These are phyloP conservation scores for Notiomystis cincta DNA, from an alignment of 2,113 vertebrate genomes.

Conservation along the genomic window DNA sequence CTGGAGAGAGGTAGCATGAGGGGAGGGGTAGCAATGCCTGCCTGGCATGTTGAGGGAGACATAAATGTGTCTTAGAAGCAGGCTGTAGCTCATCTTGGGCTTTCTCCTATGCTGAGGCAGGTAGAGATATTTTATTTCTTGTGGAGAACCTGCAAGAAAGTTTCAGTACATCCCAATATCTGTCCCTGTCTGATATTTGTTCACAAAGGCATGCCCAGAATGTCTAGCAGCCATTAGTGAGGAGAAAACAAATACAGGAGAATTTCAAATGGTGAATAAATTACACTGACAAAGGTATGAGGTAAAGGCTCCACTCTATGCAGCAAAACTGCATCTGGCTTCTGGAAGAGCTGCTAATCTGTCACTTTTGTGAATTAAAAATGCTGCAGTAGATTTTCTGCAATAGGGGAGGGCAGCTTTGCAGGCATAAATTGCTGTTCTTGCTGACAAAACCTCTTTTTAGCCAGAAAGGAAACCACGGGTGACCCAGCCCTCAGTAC, in stretches of 20 bases:
- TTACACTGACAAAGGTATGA: background rate
- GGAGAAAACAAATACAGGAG: background rate
- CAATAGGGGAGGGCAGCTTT: background rate
- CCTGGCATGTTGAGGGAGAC: background rate
- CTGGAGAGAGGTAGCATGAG: background rate
- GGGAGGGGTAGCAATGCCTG: background rate
- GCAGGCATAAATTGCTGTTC: background rate
- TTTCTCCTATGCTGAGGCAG: background rate
- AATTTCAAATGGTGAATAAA: background rate
- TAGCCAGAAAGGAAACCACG: background rate
- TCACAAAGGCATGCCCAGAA: background rate
- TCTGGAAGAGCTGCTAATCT: background rate
- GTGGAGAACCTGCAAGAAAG: background rate
- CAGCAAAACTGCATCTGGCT: background rate
- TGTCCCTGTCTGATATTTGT: background rate
- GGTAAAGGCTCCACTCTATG: background rate
- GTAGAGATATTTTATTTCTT: background rate
- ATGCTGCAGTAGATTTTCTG: background rate
- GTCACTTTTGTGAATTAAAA: background rate
- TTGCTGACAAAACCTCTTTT: constrained; percentile 6
- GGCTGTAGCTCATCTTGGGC: background rate
- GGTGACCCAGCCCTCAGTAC: background rate
- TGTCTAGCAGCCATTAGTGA: background rate
- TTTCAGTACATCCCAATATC: background rate
- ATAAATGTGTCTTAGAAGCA: background rate